These are phyloP conservation scores for Fringilla coelebs DNA, from an alignment of 2,797 vertebrate genomes.

Conservation along the genomic window DNA sequence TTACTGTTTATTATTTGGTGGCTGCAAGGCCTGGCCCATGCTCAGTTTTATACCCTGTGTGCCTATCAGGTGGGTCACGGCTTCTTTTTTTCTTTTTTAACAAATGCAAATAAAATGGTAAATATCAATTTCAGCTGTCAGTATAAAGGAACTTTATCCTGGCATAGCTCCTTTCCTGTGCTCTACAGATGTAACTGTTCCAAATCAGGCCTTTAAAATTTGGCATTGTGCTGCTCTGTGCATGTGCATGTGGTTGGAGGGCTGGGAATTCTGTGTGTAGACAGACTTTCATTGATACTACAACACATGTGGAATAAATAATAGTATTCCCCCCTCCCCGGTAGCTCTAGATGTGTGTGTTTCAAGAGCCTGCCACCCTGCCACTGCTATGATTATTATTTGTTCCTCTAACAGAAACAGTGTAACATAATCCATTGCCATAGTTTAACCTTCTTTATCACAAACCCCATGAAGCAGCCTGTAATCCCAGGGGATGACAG, in stretches of 20 bases:
- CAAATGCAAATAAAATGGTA: neutral
- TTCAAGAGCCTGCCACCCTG: slow-evolving; percentile 38
- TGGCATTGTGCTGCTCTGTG: neutral
- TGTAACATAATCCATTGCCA: slow-evolving; percentile 48
- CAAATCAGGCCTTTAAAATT: slow-evolving; percentile 29
- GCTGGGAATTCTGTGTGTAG: slow-evolving; percentile 42
- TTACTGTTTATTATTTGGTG: slow-evolving; percentile 58
- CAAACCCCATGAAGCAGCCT: slow-evolving; percentile 26
- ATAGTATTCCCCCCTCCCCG: neutral
- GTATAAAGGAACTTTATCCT: slow-evolving; percentile 11
- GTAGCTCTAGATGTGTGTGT: slow-evolving; percentile 23
- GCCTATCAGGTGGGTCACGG: neutral
- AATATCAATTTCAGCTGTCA: neutral
- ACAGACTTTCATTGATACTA: slow-evolving; percentile 59
- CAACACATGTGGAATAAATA: slow-evolving; percentile 57
- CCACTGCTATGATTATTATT: slow-evolving; percentile 51
- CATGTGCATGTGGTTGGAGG: neutral
- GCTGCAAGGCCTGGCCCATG: neutral
- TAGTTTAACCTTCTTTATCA: slow-evolving; percentile 60
- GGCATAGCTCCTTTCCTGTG: slow-evolving; percentile 10
- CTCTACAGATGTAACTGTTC: neutral
- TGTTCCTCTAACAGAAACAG: slow-evolving; percentile 32
- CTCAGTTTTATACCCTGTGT: slow-evolving; percentile 18
- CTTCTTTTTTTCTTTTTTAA: neutral
- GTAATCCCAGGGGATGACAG: slow-evolving; percentile 41